These are phyloP conservation scores for Axinella damicornis DNA, from an alignment of 37 sponge, comb jelly and placozoan species.

Conservation along the genomic window DNA sequence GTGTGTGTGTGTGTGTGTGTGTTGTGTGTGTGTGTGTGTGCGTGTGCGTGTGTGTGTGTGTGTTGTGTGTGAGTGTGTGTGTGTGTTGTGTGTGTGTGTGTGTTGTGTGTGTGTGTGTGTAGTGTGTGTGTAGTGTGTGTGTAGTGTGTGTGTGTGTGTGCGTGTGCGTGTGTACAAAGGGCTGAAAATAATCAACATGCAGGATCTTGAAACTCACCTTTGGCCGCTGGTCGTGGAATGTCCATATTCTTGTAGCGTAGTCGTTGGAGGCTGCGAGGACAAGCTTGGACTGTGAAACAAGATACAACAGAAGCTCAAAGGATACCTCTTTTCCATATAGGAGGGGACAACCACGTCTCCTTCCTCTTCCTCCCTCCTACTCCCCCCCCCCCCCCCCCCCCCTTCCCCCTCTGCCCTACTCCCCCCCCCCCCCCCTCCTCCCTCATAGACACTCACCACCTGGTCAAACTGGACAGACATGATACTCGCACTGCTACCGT, in stretches of 20 bases:
- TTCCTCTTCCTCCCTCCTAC: no score
- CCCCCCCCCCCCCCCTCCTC: not conserved
- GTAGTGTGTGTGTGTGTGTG: not conserved
- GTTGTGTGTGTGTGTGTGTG: not conserved
- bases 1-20: not conserved
- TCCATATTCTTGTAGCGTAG: constrained; percentile 84
- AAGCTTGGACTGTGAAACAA: constrained; percentile 58
- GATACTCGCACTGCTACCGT: constrained; percentile 83
- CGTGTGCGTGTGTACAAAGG: not conserved
- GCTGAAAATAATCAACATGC: not conserved
- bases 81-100: not conserved
- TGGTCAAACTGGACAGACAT: constrained; percentile 94
- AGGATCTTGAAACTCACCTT: constrained; percentile 53
- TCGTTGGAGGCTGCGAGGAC: constrained; percentile 88
- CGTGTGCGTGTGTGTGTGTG: not conserved
- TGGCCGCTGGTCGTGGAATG: constrained; percentile 58
- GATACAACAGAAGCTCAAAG: constrained; percentile 2
- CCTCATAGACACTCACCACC: constrained; percentile 45
- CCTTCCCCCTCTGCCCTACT: no score
- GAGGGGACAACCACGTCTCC: no score
- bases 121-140: no score
- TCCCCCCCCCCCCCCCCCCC: no score
- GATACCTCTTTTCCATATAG: no score
- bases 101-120: not conserved
- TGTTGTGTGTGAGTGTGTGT: no score